A percentile compares a stretch with the other conserved stretches of the same genome.
Conservation (phyloP, 2,797 vertebrate genomes). For the Simalia tracyae region DNA sequence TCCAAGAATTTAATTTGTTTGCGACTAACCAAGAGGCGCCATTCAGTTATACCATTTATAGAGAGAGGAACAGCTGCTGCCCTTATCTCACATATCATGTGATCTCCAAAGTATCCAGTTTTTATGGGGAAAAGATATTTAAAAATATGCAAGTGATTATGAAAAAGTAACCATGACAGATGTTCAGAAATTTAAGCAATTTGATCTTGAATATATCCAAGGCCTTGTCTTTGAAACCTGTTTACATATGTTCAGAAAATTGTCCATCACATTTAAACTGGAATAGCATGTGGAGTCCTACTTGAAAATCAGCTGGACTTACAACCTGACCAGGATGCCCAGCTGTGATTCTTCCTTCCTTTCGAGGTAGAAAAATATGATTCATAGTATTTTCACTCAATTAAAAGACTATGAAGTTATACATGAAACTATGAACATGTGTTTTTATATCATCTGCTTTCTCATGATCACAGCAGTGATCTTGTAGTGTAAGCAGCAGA, state of each 20-base stretch:
- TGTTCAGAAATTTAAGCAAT: background rate
- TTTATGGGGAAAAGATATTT: background rate
- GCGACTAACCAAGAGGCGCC: background rate
- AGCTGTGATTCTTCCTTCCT: background rate
- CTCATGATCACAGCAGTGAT: background rate
- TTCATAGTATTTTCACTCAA: background rate
- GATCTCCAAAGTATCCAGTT: background rate
- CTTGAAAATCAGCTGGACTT: background rate
- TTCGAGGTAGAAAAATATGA: background rate
- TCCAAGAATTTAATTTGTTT: background rate
- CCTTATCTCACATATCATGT: background rate
- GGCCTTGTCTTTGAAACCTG: background rate
- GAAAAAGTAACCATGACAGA: background rate
- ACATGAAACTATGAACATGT: background rate
- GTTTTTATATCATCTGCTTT: background rate
- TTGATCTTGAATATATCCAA: background rate
- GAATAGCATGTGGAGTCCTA: background rate
- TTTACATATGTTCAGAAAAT: background rate
- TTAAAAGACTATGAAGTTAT: background rate
- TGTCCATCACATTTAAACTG: background rate
- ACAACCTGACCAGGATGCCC: background rate
- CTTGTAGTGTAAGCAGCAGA: background rate
- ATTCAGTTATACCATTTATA: background rate
- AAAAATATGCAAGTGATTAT: background rate
- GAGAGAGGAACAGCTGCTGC: background rate